phyloP scores from a whole-genome alignment of 2,113 vertebrate species.

The Rallus limicola region DNA sequence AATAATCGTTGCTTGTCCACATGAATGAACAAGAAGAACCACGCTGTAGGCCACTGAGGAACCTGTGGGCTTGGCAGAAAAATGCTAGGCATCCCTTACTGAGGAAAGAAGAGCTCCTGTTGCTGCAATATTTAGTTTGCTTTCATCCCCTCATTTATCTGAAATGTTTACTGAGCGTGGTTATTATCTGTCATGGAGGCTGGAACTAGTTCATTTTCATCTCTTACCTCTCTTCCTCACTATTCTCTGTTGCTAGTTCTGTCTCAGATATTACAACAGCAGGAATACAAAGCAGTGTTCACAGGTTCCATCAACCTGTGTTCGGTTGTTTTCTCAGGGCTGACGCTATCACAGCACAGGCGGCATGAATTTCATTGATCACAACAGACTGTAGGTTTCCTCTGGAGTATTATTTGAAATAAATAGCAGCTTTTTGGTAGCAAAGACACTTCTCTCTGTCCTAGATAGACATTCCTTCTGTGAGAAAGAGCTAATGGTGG shows the following conservation, averaged over 20 bases:
- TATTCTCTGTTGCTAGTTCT: background rate
- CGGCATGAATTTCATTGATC: background rate
- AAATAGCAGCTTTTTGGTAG: background rate
- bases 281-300: background rate
- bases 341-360: background rate
- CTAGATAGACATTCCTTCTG: background rate
- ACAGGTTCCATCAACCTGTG: background rate
- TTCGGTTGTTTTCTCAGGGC: background rate
- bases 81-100: background rate
- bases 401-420: background rate
- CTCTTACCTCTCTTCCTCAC: background rate
- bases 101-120: background rate
- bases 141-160: slow-evolving; percentile 1
- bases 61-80: background rate
- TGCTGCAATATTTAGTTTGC: background rate
- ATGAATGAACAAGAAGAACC: slow-evolving; percentile 23
- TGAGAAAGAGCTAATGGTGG: background rate
- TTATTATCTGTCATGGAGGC: background rate
- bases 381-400: background rate
- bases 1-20: background rate
- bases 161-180: slow-evolving; percentile 5
- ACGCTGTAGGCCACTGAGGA: background rate
- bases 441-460: background rate
- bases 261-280: background rate
- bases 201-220: background rate